Evolutionary conservation across 2,888 invertebrate genomes (phyloP).

Genomic region (Drosophila subsilvestris): DNA sequence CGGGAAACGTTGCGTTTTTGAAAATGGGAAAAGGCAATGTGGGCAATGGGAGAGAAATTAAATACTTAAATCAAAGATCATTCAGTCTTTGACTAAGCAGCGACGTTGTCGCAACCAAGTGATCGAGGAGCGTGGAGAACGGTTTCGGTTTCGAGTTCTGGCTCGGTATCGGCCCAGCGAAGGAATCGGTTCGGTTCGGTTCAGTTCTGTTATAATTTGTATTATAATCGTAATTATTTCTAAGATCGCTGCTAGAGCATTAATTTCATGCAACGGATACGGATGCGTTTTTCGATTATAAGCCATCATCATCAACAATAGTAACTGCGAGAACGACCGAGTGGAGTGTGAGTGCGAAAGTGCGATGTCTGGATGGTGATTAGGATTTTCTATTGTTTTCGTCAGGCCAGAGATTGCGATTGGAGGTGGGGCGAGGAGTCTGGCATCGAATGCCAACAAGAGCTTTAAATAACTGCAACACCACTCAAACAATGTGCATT

Average conservation of each 20-base stretch:
- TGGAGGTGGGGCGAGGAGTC: constrained; percentile 9
- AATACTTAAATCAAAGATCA: constrained; percentile 41
- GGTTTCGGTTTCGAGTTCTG: constrained; percentile 7
- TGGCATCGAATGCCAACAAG: constrained; percentile 4
- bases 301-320: constrained; percentile 22
- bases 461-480: constrained; percentile 61
- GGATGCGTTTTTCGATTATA: constrained; percentile 57
- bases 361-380: constrained; percentile 71
- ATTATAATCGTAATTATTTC: constrained; percentile 5
- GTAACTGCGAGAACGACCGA: background rate
- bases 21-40: background rate
- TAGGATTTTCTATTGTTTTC: constrained; percentile 69
- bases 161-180: background rate
- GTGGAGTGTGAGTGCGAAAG: constrained; percentile 57
- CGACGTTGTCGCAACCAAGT: constrained; percentile 44
- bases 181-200: constrained; percentile 1
- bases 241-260: background rate
- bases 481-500: constrained; percentile 65
- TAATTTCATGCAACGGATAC: constrained; percentile 52
- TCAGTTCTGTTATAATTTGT: background rate
- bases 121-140: constrained; percentile 29
- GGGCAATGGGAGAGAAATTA: constrained; percentile 9
- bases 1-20: constrained; percentile 1
- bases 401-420: constrained; percentile 42
- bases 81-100: constrained; percentile 76